These are phyloP conservation scores for Nomada hirtipes DNA, from an alignment of 2,888 invertebrate species.

Conservation along the genomic window DNA sequence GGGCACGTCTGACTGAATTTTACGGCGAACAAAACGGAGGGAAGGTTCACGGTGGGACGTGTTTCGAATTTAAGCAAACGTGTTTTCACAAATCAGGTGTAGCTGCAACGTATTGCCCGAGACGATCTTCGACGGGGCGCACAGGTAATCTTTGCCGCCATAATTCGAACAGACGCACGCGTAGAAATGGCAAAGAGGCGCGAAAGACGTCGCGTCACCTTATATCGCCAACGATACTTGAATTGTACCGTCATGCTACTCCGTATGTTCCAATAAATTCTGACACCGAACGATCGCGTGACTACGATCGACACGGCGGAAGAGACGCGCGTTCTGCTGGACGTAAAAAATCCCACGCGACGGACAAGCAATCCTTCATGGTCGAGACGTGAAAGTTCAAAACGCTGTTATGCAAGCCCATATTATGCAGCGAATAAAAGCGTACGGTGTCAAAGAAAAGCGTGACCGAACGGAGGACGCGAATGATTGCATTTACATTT, in stretches of 20 bases:
- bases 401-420: neutral
- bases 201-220: conserved; percentile 55
- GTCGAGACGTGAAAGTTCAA: neutral
- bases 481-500: neutral
- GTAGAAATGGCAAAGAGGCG: conserved; percentile 36
- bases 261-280: neutral
- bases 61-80: conserved; percentile 24
- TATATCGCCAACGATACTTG: conserved; percentile 26
- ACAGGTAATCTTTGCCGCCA: conserved; percentile 20
- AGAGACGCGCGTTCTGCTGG: no score
- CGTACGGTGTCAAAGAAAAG: neutral
- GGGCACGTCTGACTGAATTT: conserved; percentile 16
- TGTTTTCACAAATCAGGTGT: conserved; percentile 33
- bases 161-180: conserved; percentile 40
- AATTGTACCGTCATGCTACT: conserved; percentile 11
- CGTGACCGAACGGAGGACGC: neutral
- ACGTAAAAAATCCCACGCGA: neutral
- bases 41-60: conserved; percentile 13
- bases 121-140: conserved; percentile 24
- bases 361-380: no score
- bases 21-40: neutral
- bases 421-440: neutral
- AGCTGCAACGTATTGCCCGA: conserved; percentile 14
- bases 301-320: no score
- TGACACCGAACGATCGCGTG: neutral